These are phyloP conservation scores for Chaetorhynchus papuensis DNA, from an alignment of 2,113 vertebrate species.

Conservation along the genomic window DNA sequence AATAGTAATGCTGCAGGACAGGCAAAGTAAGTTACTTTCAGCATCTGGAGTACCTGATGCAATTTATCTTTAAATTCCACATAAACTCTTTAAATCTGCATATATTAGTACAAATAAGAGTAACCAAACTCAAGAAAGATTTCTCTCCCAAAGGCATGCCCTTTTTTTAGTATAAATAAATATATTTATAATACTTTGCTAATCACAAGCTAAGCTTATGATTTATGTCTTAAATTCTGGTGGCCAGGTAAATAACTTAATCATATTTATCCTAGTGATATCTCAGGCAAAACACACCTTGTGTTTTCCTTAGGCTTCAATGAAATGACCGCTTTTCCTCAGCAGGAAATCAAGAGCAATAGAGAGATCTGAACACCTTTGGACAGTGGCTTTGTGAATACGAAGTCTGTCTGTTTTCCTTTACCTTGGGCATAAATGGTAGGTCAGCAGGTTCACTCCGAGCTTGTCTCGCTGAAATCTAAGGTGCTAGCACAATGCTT, in stretches of 20 bases:
- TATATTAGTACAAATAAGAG: background rate
- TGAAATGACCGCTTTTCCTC: background rate
- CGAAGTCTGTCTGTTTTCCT: background rate
- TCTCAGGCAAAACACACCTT: background rate
- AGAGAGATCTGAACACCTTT: background rate
- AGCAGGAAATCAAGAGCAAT: background rate
- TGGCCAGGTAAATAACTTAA: background rate
- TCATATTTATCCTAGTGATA: background rate
- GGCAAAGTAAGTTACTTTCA: background rate
- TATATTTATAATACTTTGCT: background rate
- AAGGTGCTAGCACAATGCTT: rapidly evolving
- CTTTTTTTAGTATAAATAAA: background rate
- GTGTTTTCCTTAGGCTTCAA: background rate
- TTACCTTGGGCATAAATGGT: background rate
- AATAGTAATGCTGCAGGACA: conserved; percentile 8
- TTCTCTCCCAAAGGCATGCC: background rate
- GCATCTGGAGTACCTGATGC: background rate
- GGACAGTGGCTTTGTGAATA: background rate
- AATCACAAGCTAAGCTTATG: background rate
- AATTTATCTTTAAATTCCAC: background rate
- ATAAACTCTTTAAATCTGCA: background rate
- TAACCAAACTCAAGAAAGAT: background rate
- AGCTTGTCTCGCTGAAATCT: background rate
- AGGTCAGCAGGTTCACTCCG: background rate
- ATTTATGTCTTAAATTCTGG: background rate